Base-by-base conservation (phyloP, 2,888 invertebrate genomes). In the Bugula neritina region DNA sequence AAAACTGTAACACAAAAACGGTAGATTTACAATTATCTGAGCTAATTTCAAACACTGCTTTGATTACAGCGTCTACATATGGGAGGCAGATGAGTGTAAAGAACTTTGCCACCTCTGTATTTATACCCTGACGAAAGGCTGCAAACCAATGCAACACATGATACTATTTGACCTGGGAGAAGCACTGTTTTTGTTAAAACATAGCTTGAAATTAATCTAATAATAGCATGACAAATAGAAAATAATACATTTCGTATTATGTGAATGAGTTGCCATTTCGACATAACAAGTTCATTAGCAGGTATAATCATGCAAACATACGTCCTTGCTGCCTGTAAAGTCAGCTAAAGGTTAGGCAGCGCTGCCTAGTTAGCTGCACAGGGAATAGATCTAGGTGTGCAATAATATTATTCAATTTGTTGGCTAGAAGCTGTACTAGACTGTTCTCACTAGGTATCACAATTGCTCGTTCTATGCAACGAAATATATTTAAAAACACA, bases 191-290 rank as follows among this genome's bases (percentile, higher is more conserved):
- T 63, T 63, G 29, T 27, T 63, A 31, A 63, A 2, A 63, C 27
- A 27, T 25, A n/a, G n/a, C 21, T 10, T 25, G 5, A 34, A 2
- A 3, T 34, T 63, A 63, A 63, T 63, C 63, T 63, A 63, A 63
- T 63, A 63, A 63, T 13, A 63, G 23, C 13, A 2, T 21, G 31
- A 63, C 63, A 63, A 57, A 63, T n/a, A 63, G 63, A 21, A 63
- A 63, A 63, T 63, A 63, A 63, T 31, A 27, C 27, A 31, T 31
- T 63, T 17, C 27, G 2, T 3, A 1, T 29, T 63, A 63, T 63
- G 63, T 31, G 63, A 63, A 63, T 13, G 63, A 10, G 5, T 63
- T 63, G 63, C 31, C 63, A 63, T 63, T 63, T 31, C 10, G 31
- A 31, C 17, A 31, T 43, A 43, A 43, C 43, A 43, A 43, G 43